Base-by-base conservation (phyloP, 2,113 vertebrate genomes). In the Uria lomvia region DNA sequence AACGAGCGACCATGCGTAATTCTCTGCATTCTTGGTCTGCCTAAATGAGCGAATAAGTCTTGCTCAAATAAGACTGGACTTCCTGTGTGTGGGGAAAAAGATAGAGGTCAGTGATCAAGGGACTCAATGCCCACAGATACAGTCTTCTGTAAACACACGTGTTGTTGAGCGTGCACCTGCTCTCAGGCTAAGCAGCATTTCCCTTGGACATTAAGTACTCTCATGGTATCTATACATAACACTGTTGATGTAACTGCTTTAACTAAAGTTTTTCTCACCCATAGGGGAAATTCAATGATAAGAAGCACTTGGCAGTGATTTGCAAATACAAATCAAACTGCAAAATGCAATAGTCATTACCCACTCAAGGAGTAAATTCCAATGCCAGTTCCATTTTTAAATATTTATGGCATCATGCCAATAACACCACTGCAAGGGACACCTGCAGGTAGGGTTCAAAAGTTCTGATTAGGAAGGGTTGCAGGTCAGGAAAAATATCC, bases 61-160 rank as follows among this genome's bases (percentile, higher is more conserved):
- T 92, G 62, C 52, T 80, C 70, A 95, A 80, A 73, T 84, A 92
- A 87, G 43, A 87, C 60, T 17, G 24, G 88, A 85, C 80, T 95
- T 94, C 47, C 86, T 75, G 56, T 18, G 42, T 36, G 12, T 3
- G 8, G 47, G 24, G 56, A 52, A 56, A 83, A 87, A 59, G 59
- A 91, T 87, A 88, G 94, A 96, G 86, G 80, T 94, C 80, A 96
- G 22, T 66, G 92, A 96, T 91, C 94, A 94, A 96, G 97, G 76
- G 45, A 85, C 56, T 65, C 18, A 6, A 27, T 42, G 76, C 60
- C 88, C 76, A 94, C 63, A 94, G 30, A 86, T 47, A 93, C 8
- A 45, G 63, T 50, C 47, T 81, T 94, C 86, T 89, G 60, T 71
- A 91, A 81, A 78, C 27, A 40, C 71, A 24, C 1, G 0, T 47